Conservation (phyloP, 2,888 invertebrate species). For the Tetanocera ferruginea region DNA sequence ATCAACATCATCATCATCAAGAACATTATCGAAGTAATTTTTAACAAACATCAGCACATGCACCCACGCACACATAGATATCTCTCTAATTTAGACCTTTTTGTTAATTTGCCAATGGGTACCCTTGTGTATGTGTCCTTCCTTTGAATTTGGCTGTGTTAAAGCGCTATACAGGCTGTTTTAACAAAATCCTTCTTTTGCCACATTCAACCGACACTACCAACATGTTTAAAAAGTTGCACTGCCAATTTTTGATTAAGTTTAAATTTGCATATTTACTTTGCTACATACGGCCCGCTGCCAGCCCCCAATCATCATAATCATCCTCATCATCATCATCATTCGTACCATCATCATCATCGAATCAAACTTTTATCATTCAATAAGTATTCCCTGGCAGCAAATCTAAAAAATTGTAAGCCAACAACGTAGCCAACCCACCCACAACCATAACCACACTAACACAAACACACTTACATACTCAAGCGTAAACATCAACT, state of each 20-base stretch:
- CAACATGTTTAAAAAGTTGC: background rate
- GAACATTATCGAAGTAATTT: too few relatives aligned
- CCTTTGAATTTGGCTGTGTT: background rate
- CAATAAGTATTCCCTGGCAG: slow-evolving; percentile 26
- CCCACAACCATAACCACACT: background rate
- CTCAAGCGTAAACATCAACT: background rate
- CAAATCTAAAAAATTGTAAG: slow-evolving; percentile 29
- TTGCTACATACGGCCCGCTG: background rate
- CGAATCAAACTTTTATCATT: slow-evolving; percentile 5
- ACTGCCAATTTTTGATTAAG: slow-evolving; percentile 31
- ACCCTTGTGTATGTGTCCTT: too few relatives aligned
- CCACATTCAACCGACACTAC: background rate
- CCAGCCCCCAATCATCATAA: background rate
- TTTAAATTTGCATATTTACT: slow-evolving; percentile 39
- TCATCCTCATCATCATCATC: background rate
- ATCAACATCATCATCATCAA: too few relatives aligned
- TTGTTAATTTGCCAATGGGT: background rate
- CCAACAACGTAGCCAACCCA: background rate
- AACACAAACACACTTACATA: background rate
- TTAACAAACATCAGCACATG: too few relatives aligned
- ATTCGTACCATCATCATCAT: background rate
- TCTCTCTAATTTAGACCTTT: too few relatives aligned
- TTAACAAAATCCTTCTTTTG: background rate
- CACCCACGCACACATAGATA: too few relatives aligned
- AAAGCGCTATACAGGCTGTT: background rate